Conservation (phyloP, 2,113 vertebrate genomes). For the Dryoscopus gambensis region DNA sequence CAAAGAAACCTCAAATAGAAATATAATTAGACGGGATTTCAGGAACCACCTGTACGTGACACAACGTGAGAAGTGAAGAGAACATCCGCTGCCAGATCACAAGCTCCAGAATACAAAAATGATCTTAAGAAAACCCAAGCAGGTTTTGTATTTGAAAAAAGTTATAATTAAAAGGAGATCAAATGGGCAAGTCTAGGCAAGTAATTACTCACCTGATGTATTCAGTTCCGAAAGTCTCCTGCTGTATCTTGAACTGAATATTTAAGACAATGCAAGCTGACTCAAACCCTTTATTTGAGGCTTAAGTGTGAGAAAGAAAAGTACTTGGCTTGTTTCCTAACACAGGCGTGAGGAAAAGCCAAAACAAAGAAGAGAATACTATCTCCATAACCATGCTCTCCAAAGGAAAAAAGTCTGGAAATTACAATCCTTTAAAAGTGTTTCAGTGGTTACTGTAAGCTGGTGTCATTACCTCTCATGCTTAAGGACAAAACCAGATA, state of each 20-base stretch:
- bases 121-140: not conserved
- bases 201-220: not conserved
- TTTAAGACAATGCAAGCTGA: not conserved
- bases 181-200: conserved; percentile 16
- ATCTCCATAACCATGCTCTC: not conserved
- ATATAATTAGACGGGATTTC: not conserved
- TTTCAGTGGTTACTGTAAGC: not conserved
- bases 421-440: not conserved
- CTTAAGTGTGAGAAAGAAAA: not conserved
- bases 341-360: not conserved
- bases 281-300: not conserved
- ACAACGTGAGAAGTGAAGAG: not conserved
- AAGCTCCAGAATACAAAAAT: not conserved
- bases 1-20: not conserved
- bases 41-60: not conserved
- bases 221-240: not conserved
- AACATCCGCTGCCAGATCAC: not conserved
- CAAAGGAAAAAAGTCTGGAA: not conserved
- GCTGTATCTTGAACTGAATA: not conserved
- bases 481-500: not conserved
- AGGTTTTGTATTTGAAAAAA: not conserved
- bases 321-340: not conserved
- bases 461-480: not conserved
- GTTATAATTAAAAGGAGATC: not conserved
- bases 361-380: not conserved